Percentiles rank a stretch among this genome's conserved stretches.
phyloP scores from a whole-genome alignment of 2,888 invertebrate genomes.

The Ophion ellenae region DNA sequence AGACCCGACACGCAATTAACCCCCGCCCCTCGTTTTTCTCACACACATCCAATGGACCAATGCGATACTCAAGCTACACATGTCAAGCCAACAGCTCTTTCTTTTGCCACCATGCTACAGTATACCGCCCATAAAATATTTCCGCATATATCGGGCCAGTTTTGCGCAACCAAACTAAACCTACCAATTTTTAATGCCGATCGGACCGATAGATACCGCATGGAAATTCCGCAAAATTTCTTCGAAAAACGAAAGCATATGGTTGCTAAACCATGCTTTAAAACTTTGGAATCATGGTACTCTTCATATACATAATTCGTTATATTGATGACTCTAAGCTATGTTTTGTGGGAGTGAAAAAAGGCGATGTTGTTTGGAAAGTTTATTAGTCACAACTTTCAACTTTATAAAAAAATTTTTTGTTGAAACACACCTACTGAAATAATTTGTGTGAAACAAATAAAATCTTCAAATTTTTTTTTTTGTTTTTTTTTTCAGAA shows the following conservation, averaged over 20 bases:
- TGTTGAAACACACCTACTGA: too few relatives aligned
- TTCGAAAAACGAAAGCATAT: background rate
- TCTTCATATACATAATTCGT: too few relatives aligned
- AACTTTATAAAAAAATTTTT: too few relatives aligned
- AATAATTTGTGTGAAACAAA: too few relatives aligned
- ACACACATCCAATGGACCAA: slow-evolving; percentile 33
- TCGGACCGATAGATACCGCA: background rate
- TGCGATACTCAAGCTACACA: slow-evolving; percentile 33
- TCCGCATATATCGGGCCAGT: background rate
- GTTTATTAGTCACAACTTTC: too few relatives aligned
- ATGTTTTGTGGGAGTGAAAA: too few relatives aligned
- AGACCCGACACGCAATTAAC: slow-evolving; percentile 81
- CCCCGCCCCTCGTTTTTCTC: slow-evolving; percentile 48
- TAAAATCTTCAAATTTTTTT: too few relatives aligned
- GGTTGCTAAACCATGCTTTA: background rate
- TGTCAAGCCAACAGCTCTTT: slow-evolving; percentile 21
- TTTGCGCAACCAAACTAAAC: background rate
- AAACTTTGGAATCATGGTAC: too few relatives aligned
- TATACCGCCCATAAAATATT: background rate
- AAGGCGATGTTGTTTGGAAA: too few relatives aligned
- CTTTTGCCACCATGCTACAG: slow-evolving; percentile 31
- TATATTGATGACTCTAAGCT: too few relatives aligned
- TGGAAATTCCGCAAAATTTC: background rate
- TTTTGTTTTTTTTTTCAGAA: too few relatives aligned
- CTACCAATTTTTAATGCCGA: background rate